Evolutionary conservation across 1,140 invertebrate genomes (phyloP).

Genomic region (fruit fly (Drosophila melanogaster)): DNA sequence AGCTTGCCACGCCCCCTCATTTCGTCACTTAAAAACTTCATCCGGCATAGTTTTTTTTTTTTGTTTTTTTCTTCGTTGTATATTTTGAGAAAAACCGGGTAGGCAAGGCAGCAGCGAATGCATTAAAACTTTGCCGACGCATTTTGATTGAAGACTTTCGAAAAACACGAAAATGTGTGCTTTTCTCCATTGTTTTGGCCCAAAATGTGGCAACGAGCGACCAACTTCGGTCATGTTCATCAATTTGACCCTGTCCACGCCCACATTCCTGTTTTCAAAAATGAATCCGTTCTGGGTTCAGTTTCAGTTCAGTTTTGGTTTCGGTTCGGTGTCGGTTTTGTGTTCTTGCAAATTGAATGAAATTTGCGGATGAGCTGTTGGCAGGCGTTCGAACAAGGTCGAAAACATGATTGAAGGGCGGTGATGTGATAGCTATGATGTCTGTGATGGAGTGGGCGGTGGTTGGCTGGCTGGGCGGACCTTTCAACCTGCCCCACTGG

Average conservation of each 20-base stretch:
- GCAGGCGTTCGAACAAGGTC: constrained; percentile 45
- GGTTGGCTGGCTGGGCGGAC: background rate
- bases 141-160: constrained; percentile 77
- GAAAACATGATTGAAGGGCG: constrained; percentile 48
- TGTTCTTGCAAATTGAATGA: constrained; percentile 76
- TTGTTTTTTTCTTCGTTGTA: background rate
- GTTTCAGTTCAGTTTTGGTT: constrained; percentile 10
- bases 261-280: constrained; percentile 2
- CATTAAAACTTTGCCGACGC: constrained; percentile 81
- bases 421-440: background rate
- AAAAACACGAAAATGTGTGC: constrained; percentile 54
- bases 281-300: constrained; percentile 2
- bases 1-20: constrained; percentile 49
- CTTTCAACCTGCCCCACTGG: constrained; percentile 18
- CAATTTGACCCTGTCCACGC: constrained; percentile 43
- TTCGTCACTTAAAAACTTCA: constrained; percentile 48
- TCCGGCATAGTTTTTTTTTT: constrained; percentile 35
- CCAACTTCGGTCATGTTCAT: constrained; percentile 52
- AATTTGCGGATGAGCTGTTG: constrained; percentile 50
- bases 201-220: constrained; percentile 26
- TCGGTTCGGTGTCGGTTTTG: constrained; percentile 13
- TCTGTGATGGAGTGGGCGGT: background rate
- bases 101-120: constrained; percentile 20
- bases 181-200: constrained; percentile 28
- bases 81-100: constrained; percentile 5